Evolutionary conservation across 2,113 vertebrate genomes (phyloP).

Genomic region (Neogobius melanostomus): DNA sequence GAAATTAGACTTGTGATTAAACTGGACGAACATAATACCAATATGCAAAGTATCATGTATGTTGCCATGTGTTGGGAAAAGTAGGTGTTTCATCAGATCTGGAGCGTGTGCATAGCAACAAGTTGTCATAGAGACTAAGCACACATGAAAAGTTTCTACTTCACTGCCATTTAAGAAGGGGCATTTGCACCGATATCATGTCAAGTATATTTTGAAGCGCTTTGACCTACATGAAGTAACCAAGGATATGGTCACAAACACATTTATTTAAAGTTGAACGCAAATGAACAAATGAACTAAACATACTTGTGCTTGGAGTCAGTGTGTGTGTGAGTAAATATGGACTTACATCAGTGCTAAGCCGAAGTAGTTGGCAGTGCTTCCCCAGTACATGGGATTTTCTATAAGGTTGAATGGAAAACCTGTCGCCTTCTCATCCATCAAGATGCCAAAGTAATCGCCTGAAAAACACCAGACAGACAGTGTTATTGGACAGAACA

Average conservation of each 20-base stretch:
- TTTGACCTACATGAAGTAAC: too few relatives aligned
- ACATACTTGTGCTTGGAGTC: not conserved
- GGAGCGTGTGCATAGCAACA: constrained; percentile 54
- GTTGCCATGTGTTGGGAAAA: constrained; percentile 3
- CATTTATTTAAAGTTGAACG: too few relatives aligned
- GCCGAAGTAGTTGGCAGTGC: constrained; percentile 90
- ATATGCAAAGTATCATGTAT: not conserved
- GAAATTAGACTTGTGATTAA: not conserved
- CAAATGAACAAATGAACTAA: too few relatives aligned
- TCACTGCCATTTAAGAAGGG: constrained; percentile 1
- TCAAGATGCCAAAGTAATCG: constrained; percentile 94
- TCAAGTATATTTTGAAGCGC: not conserved
- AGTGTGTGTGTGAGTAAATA: not conserved
- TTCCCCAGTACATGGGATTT: constrained; percentile 99
- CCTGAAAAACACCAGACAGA: constrained; percentile 71
- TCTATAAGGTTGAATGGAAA: constrained; percentile 90
- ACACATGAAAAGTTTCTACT: constrained; percentile 37
- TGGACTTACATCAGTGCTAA: constrained; percentile 90
- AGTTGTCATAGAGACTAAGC: constrained; percentile 62
- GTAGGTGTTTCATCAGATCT: constrained; percentile 14
- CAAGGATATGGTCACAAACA: too few relatives aligned
- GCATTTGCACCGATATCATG: constrained; percentile 28
- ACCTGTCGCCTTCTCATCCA: constrained; percentile 86
- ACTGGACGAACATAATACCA: not conserved
- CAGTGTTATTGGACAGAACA: constrained; percentile 1